Percentiles rank a stretch among this genome's conserved stretches.
These are phyloP conservation scores for Tetragnatha montana DNA, from an alignment of 2,888 invertebrate genomes.

Conservation along the genomic window DNA sequence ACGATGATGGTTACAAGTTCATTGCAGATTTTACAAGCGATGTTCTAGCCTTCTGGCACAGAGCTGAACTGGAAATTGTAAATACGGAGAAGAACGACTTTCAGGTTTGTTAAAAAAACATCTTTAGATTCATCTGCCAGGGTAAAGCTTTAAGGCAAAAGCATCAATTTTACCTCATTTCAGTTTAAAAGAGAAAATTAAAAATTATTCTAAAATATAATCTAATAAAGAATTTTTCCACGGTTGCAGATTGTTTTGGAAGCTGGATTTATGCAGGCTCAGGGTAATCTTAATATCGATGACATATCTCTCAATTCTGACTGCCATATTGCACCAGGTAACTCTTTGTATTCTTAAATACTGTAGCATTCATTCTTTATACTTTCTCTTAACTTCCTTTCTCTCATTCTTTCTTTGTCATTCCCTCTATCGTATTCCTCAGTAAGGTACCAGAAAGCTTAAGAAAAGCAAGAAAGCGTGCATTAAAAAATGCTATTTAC, in stretches of 20 bases:
- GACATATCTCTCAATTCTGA: slow-evolving; percentile 66
- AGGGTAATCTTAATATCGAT: slow-evolving; percentile 65
- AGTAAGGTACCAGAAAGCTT: too few relatives aligned
- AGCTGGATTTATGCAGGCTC: slow-evolving; percentile 7
- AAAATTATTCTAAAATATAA: too few relatives aligned
- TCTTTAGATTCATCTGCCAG: background rate
- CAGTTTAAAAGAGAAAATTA: too few relatives aligned
- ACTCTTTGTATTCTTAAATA: background rate
- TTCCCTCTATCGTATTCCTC: too few relatives aligned
- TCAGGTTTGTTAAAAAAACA: slow-evolving; percentile 33
- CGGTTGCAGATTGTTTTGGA: slow-evolving; percentile 63
- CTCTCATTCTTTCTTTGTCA: too few relatives aligned
- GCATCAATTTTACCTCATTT: background rate
- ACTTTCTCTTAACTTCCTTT: too few relatives aligned
- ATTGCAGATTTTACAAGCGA: slow-evolving; percentile 25
- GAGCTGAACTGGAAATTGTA: slow-evolving; percentile 30
- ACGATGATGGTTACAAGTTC: slow-evolving; percentile 42
- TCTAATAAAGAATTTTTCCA: too few relatives aligned
- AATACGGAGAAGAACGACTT: slow-evolving; percentile 26
- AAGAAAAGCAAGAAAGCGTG: too few relatives aligned
- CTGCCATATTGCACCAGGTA: slow-evolving; percentile 51
- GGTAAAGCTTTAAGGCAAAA: background rate
- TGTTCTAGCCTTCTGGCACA: slow-evolving; percentile 55
- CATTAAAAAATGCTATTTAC: too few relatives aligned
- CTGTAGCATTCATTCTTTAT: too few relatives aligned